Evolutionary conservation across 1,140 invertebrate genomes (phyloP), one percentile per base, ranked within the genome.

Genomic region (Papilio helenus): DNA sequence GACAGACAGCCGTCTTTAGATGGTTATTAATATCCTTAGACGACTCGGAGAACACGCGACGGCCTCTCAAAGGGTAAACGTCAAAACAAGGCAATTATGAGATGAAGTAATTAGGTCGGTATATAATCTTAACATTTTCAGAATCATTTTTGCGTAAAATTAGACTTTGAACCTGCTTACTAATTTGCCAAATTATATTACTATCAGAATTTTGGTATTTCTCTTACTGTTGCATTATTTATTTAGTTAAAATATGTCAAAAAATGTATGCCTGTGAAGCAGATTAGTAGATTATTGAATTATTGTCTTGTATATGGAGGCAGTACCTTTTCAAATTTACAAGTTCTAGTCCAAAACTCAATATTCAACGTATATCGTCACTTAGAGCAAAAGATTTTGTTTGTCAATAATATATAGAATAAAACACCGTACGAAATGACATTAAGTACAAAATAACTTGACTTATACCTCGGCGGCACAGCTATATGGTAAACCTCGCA

Each of bases 21-120:
- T 89, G 90, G 88, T 92, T 94, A 94, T 94, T 93, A 94, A 93
- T 93, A 92, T 92, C 90, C 89, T 93, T 90, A 89, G 85, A 91
- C 84, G 85, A 88, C 84, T 92, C 88, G 86, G 87, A 85, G 92
- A 92, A 92, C 92, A 91, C 87, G 86, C 90, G 89, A 86, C 86
- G 84, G 84, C 83, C 86, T 85, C 86, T 93, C 91, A 93, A 92
- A 92, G 91, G 89, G 89, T 92, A 90, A 85, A 92, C 92, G 87
- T 94, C 91, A 93, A 92, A 94, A 94, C 91, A 93, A 90, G 87
- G 88, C 90, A 92, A 93, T 94, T 94, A 92, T 86, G 85, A 89
- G 87, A 90, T 89, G 86, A 85, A 86, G 86, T 94, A 93, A 94
- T 93, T 92, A 92, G 86, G 86, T 92, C 89, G 90, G 86, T 85